phyloP scores from a whole-genome alignment of 30 jellyfish, hydroid and myxozoan species.

The Chrysaora quinquecirrha region DNA sequence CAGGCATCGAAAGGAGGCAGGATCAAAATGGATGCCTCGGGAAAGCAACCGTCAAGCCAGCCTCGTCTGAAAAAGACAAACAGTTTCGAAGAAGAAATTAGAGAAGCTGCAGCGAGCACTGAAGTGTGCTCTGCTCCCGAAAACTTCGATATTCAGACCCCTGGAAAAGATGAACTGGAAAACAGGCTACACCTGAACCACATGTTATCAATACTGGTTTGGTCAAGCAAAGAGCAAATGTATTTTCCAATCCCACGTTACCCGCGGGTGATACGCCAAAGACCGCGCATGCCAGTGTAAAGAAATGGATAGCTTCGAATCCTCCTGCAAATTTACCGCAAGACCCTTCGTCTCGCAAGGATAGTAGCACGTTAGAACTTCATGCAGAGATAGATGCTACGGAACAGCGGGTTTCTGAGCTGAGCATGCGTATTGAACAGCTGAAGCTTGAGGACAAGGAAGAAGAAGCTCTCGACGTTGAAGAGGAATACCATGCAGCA shows the following conservation, averaged over 20 bases:
- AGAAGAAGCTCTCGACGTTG: conserved; percentile 69
- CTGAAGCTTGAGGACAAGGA: conserved; percentile 20
- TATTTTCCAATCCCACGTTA: conserved; percentile 32
- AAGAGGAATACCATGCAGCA: conserved; percentile 68
- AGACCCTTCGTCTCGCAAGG: conserved; percentile 8
- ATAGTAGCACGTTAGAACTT: not conserved
- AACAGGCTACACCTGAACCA: not conserved
- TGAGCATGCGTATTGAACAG: conserved; percentile 10
- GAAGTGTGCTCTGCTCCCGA: not conserved
- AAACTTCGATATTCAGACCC: no score
- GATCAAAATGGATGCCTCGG: conserved; percentile 5
- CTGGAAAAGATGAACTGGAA: not conserved
- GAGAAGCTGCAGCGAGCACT: not conserved
- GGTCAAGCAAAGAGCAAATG: conserved; percentile 49
- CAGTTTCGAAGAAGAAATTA: not conserved
- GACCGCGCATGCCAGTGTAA: conserved; percentile 33
- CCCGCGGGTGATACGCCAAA: conserved; percentile 32
- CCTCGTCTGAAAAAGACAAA: not conserved
- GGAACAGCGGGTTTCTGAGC: conserved; percentile 25
- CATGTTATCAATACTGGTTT: conserved; percentile 12
- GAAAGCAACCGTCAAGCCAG: not conserved
- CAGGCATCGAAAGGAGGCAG: conserved; percentile 15
- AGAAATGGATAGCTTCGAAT: conserved; percentile 62
- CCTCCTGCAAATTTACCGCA: not conserved
- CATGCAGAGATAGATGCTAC: conserved; percentile 25